These are phyloP conservation scores for Achlya flavicornis DNA, from an alignment of 2,888 invertebrate species.

Conservation along the genomic window DNA sequence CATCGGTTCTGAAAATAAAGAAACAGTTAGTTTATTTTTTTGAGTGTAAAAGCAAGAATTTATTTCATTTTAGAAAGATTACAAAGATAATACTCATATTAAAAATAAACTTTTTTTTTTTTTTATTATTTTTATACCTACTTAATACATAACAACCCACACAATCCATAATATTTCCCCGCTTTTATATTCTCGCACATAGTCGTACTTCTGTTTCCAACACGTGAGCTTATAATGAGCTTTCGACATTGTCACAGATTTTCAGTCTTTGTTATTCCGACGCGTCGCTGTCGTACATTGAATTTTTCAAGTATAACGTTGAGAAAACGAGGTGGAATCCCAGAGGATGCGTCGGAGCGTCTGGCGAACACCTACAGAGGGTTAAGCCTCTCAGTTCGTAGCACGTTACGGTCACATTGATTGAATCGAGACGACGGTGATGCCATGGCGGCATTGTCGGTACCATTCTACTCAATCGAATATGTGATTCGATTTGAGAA, in stretches of 20 bases:
- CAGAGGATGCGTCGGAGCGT: constrained; percentile 64
- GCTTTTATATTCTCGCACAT: constrained; percentile 20
- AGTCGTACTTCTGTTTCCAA: constrained; percentile 7
- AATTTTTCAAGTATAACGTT: constrained; percentile 63
- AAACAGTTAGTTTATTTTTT: too few relatives aligned
- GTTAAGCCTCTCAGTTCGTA: constrained; percentile 62
- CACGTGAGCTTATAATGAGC: constrained; percentile 14
- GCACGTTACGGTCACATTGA: constrained; percentile 48
- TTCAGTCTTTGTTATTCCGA: constrained; percentile 35
- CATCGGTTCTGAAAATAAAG: not conserved
- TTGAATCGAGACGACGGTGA: constrained; percentile 42
- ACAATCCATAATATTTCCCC: constrained; percentile 18
- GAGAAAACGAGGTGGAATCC: constrained; percentile 58
- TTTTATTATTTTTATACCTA: too few relatives aligned
- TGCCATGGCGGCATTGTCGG: constrained; percentile 22
- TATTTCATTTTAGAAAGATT: too few relatives aligned
- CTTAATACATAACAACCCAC: not conserved
- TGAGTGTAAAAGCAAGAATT: too few relatives aligned
- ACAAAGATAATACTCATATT: too few relatives aligned
- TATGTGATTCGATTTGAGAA: constrained; percentile 8
- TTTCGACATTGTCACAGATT: constrained; percentile 11
- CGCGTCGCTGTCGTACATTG: constrained; percentile 53
- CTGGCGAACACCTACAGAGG: constrained; percentile 50
- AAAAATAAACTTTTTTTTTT: too few relatives aligned
- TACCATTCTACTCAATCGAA: constrained; percentile 5